These are phyloP conservation scores for Gnathonemus longibarbis DNA, from an alignment of 2,113 vertebrate genomes.

Conservation along the genomic window DNA sequence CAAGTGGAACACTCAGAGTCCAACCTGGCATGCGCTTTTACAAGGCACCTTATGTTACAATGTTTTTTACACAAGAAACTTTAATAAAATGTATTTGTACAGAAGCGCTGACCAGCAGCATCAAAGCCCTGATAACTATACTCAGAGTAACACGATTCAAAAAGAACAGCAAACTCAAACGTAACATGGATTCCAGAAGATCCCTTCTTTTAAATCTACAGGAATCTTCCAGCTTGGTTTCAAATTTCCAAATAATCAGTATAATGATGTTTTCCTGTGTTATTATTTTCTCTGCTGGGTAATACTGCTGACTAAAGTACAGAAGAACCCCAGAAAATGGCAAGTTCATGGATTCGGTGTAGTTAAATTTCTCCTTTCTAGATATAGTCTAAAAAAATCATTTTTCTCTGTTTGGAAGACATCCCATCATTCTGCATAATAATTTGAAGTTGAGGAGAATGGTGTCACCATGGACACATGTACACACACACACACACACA, in stretches of 20 bases:
- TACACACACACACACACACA: neutral
- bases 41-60: slow-evolving; percentile 17
- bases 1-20: slow-evolving; percentile 11
- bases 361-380: neutral
- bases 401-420: neutral
- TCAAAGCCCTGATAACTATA: slow-evolving; percentile 30
- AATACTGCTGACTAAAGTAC: neutral
- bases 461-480: neutral
- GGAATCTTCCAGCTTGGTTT: neutral
- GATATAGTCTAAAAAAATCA: neutral
- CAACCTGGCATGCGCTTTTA: neutral
- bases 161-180: slow-evolving; percentile 18
- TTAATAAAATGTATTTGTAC: slow-evolving; percentile 18
- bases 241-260: neutral
- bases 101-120: slow-evolving; percentile 56
- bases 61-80: neutral
- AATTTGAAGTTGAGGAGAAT: neutral
- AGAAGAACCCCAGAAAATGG: neutral
- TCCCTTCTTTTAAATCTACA: neutral
- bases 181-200: neutral
- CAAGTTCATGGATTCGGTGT: neutral
- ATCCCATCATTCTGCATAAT: neutral
- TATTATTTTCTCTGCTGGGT: neutral
- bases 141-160: slow-evolving; percentile 23
- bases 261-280: neutral